Conservation (phyloP, 1,140 invertebrate genomes). For the Lithobius niger region DNA sequence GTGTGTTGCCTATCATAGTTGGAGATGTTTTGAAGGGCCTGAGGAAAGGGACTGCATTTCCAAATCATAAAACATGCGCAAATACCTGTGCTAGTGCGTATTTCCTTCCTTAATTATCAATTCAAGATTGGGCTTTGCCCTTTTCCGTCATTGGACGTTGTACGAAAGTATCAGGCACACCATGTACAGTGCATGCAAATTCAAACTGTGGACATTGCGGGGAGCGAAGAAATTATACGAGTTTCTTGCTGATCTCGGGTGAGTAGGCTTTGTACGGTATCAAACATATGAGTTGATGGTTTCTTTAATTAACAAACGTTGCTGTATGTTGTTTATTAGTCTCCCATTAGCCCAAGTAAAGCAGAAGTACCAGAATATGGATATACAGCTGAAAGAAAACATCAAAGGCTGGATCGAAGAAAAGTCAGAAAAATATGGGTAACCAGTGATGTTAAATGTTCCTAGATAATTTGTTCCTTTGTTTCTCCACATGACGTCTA, state of each 20-base stretch:
- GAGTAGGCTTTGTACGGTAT: slow-evolving; percentile 14
- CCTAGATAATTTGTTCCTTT: not conserved
- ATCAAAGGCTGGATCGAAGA: slow-evolving; percentile 59
- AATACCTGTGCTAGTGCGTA: no score
- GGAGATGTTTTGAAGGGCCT: no score
- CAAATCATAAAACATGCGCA: no score
- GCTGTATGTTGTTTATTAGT: slow-evolving; percentile 29
- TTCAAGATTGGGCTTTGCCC: slow-evolving; percentile 41
- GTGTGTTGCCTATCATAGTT: no score
- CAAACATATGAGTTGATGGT: not conserved
- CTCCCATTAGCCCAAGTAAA: slow-evolving; percentile 72
- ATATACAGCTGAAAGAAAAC: slow-evolving; percentile 60
- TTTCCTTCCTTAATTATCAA: slow-evolving; percentile 11
- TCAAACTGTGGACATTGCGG: slow-evolving; percentile 65
- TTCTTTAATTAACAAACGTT: not conserved
- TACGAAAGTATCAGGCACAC: slow-evolving; percentile 73
- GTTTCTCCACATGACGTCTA: no score
- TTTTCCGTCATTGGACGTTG: slow-evolving; percentile 85
- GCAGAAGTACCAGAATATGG: slow-evolving; percentile 77
- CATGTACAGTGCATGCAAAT: slow-evolving; percentile 51
- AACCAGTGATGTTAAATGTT: slow-evolving; percentile 7
- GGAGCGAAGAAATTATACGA: slow-evolving; percentile 73
- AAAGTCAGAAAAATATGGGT: slow-evolving; percentile 60
- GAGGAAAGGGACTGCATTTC: no score
- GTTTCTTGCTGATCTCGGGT: slow-evolving; percentile 86